Conservation (phyloP, 2,113 vertebrate species). For the Hemicordylus capensis region DNA sequence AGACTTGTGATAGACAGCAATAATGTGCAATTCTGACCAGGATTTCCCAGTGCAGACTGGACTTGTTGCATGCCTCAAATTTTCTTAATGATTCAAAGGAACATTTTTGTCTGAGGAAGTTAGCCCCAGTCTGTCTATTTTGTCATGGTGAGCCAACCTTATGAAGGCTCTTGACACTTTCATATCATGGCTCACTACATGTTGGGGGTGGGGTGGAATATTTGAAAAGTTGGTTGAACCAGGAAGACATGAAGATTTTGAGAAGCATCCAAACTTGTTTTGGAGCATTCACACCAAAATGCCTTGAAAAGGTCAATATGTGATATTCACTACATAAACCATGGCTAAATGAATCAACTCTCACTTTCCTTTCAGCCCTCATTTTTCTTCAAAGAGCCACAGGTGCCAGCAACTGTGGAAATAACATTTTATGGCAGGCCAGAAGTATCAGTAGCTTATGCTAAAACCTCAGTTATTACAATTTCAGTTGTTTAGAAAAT, state of each 20-base stretch:
- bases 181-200: not conserved
- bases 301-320: no score
- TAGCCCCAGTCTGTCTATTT: not conserved
- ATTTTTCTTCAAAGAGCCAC: not conserved
- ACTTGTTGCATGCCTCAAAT: no score
- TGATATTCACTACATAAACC: no score
- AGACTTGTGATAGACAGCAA: not conserved
- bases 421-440: not conserved
- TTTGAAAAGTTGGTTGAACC: not conserved
- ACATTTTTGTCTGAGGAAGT: not conserved
- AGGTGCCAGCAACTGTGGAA: not conserved
- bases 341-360: no score
- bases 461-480: not conserved
- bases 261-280: not conserved
- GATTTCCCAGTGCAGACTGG: not conserved
- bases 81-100: not conserved
- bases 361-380: no score
- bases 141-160: not conserved
- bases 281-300: not conserved
- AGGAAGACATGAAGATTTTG: not conserved
- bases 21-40: not conserved
- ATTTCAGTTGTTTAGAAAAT: not conserved
- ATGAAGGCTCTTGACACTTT: not conserved
- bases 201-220: not conserved
- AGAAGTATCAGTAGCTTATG: not conserved